These are phyloP conservation scores for Schizaphis graminum DNA, from an alignment of 2,888 invertebrate genomes.

Conservation along the genomic window DNA sequence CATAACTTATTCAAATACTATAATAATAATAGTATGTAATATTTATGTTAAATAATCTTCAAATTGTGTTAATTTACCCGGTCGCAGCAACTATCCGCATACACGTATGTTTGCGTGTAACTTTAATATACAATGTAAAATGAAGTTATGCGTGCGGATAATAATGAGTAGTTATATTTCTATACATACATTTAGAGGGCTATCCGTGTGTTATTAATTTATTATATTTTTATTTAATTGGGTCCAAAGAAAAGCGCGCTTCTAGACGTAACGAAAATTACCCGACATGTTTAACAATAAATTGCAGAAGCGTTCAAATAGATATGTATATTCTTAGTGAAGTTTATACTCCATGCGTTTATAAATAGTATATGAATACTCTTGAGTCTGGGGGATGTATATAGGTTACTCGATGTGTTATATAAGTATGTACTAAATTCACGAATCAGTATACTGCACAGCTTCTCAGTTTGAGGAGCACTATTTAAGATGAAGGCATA, in stretches of 20 bases:
- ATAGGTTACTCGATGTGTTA: not conserved
- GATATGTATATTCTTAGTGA: not conserved
- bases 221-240: not conserved
- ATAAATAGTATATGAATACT: not conserved
- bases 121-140: not conserved
- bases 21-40: not conserved
- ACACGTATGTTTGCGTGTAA: not conserved
- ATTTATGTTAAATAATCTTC: conserved; percentile 15
- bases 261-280: not conserved
- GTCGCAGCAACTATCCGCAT: not conserved
- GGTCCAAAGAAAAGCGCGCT: not conserved
- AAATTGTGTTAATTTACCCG: not conserved
- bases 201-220: not conserved
- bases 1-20: conserved; percentile 19
- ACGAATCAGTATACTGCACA: not conserved
- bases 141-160: conserved; percentile 14
- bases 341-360: not conserved
- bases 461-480: not conserved
- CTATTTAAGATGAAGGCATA: not conserved
- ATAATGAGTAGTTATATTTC: not conserved
- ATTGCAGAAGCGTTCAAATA: not conserved
- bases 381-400: not conserved
- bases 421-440: not conserved
- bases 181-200: not conserved
- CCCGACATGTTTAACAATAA: not conserved